Conservation (phyloP, 2,113 vertebrate genomes). For the Rhinolophus ferrumequinum region DNA sequence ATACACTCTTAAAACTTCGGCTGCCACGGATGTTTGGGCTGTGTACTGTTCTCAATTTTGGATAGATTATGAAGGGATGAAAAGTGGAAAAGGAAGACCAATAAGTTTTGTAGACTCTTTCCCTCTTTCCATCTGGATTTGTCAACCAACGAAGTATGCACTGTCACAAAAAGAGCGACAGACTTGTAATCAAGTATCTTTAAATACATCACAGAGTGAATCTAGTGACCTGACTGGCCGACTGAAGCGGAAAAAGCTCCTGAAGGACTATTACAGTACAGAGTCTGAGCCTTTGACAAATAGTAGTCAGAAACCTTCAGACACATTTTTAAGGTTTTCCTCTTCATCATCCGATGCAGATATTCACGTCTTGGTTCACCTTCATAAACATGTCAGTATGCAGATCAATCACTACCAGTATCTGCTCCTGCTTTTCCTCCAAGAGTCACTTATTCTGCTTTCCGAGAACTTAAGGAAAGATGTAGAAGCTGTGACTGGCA, state of each 20-base stretch:
- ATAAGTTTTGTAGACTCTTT: constrained; percentile 96
- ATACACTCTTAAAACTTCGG: constrained; percentile 91
- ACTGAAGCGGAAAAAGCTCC: constrained; percentile 92
- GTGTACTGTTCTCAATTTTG: constrained; percentile 97
- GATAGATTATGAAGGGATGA: constrained; percentile 96
- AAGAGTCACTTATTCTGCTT: constrained; percentile 93
- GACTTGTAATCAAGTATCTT: constrained; percentile 48
- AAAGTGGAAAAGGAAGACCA: constrained; percentile 92
- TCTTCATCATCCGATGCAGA: constrained; percentile 86
- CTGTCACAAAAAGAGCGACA: constrained; percentile 89
- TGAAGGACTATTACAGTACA: constrained; percentile 95
- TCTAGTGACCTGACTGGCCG: constrained; percentile 90
- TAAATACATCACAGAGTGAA: constrained; percentile 88
- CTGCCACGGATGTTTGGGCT: constrained; percentile 95
- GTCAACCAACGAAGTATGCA: constrained; percentile 91
- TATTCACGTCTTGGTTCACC: constrained; percentile 92
- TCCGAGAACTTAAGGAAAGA: constrained; percentile 94
- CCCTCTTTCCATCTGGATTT: constrained; percentile 95
- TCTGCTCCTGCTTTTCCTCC: constrained; percentile 93
- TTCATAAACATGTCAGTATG: constrained; percentile 93
- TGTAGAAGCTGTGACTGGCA: constrained; percentile 90
- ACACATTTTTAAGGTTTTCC: constrained; percentile 79
- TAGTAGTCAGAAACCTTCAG: constrained; percentile 86
- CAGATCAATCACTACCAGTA: constrained; percentile 98
- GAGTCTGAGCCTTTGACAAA: constrained; percentile 84